Evolutionary conservation across 2,888 invertebrate species (phyloP).

Genomic region (Rotaria socialis): DNA sequence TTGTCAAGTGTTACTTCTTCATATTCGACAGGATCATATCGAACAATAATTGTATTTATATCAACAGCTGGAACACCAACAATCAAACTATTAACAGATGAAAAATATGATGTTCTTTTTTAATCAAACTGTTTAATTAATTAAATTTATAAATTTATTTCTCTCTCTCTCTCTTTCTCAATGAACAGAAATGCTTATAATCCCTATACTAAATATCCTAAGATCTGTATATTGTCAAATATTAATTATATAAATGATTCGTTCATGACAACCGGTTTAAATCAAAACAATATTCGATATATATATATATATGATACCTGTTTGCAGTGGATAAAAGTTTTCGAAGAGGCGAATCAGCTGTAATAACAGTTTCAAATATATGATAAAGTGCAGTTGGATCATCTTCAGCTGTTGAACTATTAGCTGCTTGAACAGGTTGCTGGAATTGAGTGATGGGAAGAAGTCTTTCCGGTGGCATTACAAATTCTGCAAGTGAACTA

Average conservation of each 20-base stretch:
- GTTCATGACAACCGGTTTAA: too few relatives aligned
- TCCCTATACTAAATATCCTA: too few relatives aligned
- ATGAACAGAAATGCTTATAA: too few relatives aligned
- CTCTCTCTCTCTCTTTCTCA: too few relatives aligned
- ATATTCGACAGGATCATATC: background rate
- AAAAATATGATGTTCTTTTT: background rate
- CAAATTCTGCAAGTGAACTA: background rate
- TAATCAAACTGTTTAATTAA: too few relatives aligned
- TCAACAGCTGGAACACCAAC: slow-evolving; percentile 7
- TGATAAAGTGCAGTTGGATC: background rate
- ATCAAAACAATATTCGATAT: too few relatives aligned
- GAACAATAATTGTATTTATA: slow-evolving; percentile 26
- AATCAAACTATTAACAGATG: background rate
- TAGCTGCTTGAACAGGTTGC: background rate
- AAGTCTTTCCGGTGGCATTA: background rate
- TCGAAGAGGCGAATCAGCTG: background rate
- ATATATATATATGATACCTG: background rate
- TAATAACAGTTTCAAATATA: background rate
- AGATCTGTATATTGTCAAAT: too few relatives aligned
- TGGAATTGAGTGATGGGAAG: background rate
- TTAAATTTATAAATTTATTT: too few relatives aligned
- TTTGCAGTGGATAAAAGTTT: background rate
- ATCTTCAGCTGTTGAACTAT: background rate
- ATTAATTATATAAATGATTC: too few relatives aligned
- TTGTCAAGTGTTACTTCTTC: background rate